These are phyloP conservation scores for Paramormyrops kingsleyae DNA, from an alignment of 2,113 vertebrate species.

Conservation along the genomic window DNA sequence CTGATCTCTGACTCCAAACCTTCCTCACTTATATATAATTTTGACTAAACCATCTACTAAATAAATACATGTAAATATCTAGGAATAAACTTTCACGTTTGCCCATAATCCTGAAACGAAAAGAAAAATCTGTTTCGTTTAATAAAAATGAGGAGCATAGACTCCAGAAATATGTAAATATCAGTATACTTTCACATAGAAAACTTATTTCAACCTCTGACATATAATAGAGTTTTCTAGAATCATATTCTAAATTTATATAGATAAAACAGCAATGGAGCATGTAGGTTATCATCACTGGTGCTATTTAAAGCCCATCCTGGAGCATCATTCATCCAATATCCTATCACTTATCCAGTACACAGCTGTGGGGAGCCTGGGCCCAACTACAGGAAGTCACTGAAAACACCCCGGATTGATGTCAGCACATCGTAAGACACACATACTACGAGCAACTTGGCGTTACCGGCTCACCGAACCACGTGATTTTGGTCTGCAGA, in stretches of 20 bases:
- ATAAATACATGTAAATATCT: not conserved
- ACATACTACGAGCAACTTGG: not conserved
- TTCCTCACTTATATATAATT: not conserved
- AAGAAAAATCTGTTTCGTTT: not conserved
- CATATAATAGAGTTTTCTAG: not conserved
- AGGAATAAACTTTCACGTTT: not conserved
- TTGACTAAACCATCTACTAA: not conserved
- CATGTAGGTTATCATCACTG: not conserved
- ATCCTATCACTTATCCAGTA: not conserved
- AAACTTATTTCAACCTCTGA: not conserved
- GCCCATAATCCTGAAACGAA: not conserved
- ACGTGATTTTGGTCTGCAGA: not conserved
- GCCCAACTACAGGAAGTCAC: not conserved
- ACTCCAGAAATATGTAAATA: not conserved
- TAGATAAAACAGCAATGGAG: not conserved
- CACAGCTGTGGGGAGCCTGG: not conserved
- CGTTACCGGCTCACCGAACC: not conserved
- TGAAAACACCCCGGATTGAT: not conserved
- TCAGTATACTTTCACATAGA: not conserved
- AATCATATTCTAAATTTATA: not conserved
- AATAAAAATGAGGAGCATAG: not conserved
- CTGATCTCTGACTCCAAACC: not conserved
- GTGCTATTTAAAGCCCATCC: not conserved
- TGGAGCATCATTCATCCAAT: not conserved
- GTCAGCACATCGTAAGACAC: not conserved